Evolutionary conservation across 2,888 invertebrate species (phyloP), one percentile per base, ranked within the genome.

Genomic region (Epiperipatus broadwayi): DNA sequence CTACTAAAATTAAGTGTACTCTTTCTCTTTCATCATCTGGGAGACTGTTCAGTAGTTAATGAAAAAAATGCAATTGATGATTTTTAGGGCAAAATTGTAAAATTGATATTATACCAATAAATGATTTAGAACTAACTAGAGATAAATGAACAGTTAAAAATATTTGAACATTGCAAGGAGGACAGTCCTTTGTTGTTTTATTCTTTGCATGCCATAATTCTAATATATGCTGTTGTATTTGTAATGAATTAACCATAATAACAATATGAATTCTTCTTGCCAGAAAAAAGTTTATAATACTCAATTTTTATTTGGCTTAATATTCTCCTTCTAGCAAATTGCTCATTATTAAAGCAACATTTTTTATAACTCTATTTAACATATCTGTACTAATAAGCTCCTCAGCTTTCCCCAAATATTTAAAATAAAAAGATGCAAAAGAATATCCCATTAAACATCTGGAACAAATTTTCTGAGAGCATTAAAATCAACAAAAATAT

Each of bases 81-180:
- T 99, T 97, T 63, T 99, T 97, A 0, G 91, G 93, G 2, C 95
- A 68, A 64, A 93, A 97, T 63, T 97, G 97, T 0, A 81, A 85
- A 30, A 99, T 71, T 0, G 93, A 89, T 37, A 97, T 61, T 42
- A 97, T 78, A 16, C 49, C 39, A 15, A 35, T 20, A 71, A 65
- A 44, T 77, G 74, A n/a, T n/a, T n/a, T n/a, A 5, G 49, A 51
- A 31, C 64, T 59, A 3, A 65, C 56, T 7, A 65, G 60, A 22
- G 76, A 55, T 19, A 43, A 31, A 15, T 41, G 40, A 12, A 48
- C 36, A 20, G 58, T 58, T 47, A 68, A 70, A 30, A 81, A 64
- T 46, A 71, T 67, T 36, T 68, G 66, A 1, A 83, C 78, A 60
- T 91, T 85, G 59, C 93, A 95, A 0, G 97, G 95, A 1, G 97